A percentile compares a stretch with the other conserved stretches of the same genome.
Evolutionary conservation across 2,888 invertebrate genomes (phyloP).

Genomic region (Drosophila austrosaltans): DNA sequence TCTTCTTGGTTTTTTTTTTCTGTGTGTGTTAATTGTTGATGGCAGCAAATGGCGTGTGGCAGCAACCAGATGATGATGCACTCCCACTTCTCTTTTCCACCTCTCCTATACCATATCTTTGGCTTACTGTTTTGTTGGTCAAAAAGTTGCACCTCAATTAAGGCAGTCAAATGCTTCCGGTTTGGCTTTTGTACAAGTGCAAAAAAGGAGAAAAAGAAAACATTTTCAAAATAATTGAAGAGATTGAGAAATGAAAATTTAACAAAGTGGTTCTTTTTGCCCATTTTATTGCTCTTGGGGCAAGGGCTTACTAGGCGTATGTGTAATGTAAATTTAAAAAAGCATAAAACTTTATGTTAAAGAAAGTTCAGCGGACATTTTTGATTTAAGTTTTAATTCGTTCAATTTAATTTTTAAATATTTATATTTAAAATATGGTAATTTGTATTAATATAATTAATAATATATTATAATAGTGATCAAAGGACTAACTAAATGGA

Average conservation of each 20-base stretch:
- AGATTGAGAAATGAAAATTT: slow-evolving; percentile 5
- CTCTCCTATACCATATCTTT: background rate
- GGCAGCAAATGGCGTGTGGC: slow-evolving; percentile 18
- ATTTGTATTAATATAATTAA: too few relatives aligned
- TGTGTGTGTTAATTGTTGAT: background rate
- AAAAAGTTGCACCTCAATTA: slow-evolving; percentile 49
- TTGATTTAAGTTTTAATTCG: too few relatives aligned
- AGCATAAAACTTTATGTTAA: background rate
- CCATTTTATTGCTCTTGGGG: background rate
- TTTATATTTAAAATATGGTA: too few relatives aligned
- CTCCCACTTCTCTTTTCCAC: background rate
- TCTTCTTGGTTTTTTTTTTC: background rate
- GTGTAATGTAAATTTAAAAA: background rate
- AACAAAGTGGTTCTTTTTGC: background rate
- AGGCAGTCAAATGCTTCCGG: slow-evolving; percentile 15
- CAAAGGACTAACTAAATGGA: too few relatives aligned
- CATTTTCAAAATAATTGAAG: slow-evolving; percentile 2
- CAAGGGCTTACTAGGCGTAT: background rate
- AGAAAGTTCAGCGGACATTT: background rate
- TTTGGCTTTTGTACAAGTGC: background rate
- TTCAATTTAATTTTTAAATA: too few relatives aligned
- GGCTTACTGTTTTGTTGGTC: slow-evolving; percentile 7
- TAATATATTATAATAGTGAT: too few relatives aligned
- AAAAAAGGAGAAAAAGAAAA: background rate
- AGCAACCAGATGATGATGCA: slow-evolving; percentile 5